Conservation (phyloP, 2,888 invertebrate species). For the Drosophila glabriapex region DNA sequence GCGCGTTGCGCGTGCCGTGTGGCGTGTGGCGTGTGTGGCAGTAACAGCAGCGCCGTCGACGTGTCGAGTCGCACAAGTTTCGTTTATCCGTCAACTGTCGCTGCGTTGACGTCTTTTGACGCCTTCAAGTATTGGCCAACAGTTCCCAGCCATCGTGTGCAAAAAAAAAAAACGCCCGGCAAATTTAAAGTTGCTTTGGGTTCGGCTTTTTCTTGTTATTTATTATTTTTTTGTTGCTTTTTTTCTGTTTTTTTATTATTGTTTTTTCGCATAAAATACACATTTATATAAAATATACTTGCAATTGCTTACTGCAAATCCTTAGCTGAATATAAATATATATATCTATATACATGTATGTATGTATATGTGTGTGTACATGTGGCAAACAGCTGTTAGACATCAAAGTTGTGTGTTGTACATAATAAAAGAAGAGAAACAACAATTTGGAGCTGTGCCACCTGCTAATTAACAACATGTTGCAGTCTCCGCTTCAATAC, state of each 20-base stretch:
- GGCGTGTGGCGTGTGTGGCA: constrained; percentile 53
- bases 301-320: background rate
- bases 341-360: background rate
- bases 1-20: constrained; percentile 45
- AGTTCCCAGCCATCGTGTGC: background rate
- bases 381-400: constrained; percentile 50
- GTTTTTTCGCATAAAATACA: background rate
- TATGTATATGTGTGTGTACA: constrained; percentile 2
- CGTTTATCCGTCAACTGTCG: constrained; percentile 49
- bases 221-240: background rate
- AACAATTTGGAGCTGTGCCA: background rate
- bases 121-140: constrained; percentile 7
- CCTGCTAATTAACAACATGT: constrained; percentile 40
- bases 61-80: constrained; percentile 72
- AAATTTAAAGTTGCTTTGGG: background rate
- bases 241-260: background rate
- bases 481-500: constrained; percentile 29
- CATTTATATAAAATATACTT: background rate
- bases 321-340: background rate
- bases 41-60: constrained; percentile 74
- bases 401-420: constrained; percentile 16
- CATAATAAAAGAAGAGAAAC: background rate
- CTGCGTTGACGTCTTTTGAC: constrained; percentile 6
- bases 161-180: background rate
- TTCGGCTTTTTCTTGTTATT: background rate